phyloP scores from a whole-genome alignment of 2,797 vertebrate genomes.

The Epinephelus malabaricus region DNA sequence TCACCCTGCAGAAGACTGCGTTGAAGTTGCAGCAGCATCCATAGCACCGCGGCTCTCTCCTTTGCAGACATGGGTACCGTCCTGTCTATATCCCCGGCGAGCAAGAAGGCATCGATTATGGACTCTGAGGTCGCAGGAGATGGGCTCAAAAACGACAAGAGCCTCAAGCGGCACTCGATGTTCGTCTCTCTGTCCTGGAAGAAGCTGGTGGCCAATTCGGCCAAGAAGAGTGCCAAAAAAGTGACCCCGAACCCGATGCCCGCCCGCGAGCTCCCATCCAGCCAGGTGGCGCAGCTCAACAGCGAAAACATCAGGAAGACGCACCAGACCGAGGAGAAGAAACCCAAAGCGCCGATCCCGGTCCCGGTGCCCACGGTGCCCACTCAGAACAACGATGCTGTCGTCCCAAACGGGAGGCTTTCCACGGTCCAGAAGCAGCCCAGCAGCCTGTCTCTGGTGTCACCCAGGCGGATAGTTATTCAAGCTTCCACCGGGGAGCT shows the following conservation, averaged over 20 bases:
- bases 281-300: constrained; percentile 85
- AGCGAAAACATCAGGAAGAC: constrained; percentile 82
- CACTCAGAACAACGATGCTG: constrained; percentile 54
- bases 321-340: constrained; percentile 88
- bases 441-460: constrained; percentile 81
- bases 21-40: constrained; percentile 68
- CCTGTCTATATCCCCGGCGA: constrained; percentile 91
- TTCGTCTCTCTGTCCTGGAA: constrained; percentile 94
- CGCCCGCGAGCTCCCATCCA: constrained; percentile 55
- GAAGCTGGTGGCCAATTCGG: constrained; percentile 90
- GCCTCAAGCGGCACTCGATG: constrained; percentile 91
- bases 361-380: constrained; percentile 86
- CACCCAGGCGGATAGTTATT: constrained; percentile 92
- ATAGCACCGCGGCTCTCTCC: constrained; percentile 55
- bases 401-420: constrained; percentile 59
- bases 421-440: constrained; percentile 82
- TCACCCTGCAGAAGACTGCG: constrained; percentile 65
- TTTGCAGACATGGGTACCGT: constrained; percentile 93
- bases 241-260: constrained; percentile 79
- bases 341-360: constrained; percentile 85
- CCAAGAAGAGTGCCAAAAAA: constrained; percentile 90
- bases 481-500: constrained; percentile 98
- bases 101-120: constrained; percentile 83
- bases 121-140: constrained; percentile 82
- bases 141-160: constrained; percentile 87